These are phyloP conservation scores for Netelia inedita DNA, from an alignment of 2,888 invertebrate species.

Conservation along the genomic window DNA sequence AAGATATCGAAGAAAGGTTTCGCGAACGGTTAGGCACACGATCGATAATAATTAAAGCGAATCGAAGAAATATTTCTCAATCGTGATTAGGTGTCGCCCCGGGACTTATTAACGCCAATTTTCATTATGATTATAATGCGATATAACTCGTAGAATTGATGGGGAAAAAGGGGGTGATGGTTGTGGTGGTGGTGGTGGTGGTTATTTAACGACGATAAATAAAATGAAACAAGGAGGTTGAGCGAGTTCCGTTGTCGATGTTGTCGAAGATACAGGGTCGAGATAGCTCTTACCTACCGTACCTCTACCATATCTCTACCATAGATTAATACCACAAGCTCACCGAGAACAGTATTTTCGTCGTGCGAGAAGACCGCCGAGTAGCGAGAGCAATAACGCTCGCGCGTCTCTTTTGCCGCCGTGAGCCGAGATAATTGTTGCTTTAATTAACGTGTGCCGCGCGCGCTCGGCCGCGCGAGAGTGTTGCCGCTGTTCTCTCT, in stretches of 20 bases:
- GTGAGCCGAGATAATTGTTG: constrained; percentile 68
- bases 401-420: constrained; percentile 60
- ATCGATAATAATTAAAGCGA: constrained; percentile 34
- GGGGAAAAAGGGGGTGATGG: no score
- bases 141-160: neutral
- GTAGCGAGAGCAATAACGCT: constrained; percentile 49
- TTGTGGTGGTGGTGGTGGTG: no score
- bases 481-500: constrained; percentile 33
- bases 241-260: constrained; percentile 51
- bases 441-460: constrained; percentile 66
- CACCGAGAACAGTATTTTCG: constrained; percentile 44
- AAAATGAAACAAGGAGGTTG: constrained; percentile 33
- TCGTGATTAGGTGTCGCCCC: constrained; percentile 65
- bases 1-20: constrained; percentile 42
- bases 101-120: constrained; percentile 67
- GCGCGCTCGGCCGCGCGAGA: constrained; percentile 20
- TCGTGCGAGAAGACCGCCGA: constrained; percentile 38
- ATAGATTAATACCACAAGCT: constrained; percentile 39
- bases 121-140: constrained; percentile 63
- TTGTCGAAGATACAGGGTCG: constrained; percentile 53
- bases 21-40: neutral
- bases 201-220: constrained; percentile 67
- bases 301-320: neutral
- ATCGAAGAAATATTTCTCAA: constrained; percentile 60
- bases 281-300: constrained; percentile 34